Percentiles rank a stretch among this genome's conserved stretches.
phyloP scores from a whole-genome alignment of 2,113 vertebrate species.

The Ctenomys sociabilis region DNA sequence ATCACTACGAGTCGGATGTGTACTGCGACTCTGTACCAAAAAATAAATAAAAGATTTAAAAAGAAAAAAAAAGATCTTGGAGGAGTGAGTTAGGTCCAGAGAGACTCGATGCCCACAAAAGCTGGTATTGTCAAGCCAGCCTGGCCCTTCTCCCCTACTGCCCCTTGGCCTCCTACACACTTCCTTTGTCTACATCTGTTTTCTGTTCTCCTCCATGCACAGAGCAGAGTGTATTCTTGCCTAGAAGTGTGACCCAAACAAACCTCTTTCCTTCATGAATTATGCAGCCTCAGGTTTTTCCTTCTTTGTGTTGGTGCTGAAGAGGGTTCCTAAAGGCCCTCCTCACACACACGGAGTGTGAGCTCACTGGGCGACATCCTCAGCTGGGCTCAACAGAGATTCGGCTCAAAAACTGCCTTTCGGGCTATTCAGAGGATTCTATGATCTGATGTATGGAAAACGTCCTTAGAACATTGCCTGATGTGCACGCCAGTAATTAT shows the following conservation, averaged over 20 bases:
- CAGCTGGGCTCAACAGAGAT: too few relatives aligned
- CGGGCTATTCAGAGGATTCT: neutral
- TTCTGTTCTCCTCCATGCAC: neutral
- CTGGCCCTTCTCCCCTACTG: neutral
- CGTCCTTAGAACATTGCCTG: neutral
- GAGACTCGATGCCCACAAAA: neutral
- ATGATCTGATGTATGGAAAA: neutral
- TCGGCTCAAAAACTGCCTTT: neutral
- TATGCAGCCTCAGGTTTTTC: neutral
- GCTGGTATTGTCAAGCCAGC: neutral
- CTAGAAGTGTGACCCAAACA: neutral
- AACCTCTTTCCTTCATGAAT: neutral
- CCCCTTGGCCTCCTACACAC: neutral
- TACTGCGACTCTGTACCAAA: too few relatives aligned
- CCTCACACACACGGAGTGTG: too few relatives aligned
- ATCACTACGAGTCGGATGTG: too few relatives aligned
- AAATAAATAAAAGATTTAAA: too few relatives aligned
- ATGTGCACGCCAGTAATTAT: neutral
- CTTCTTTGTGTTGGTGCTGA: neutral
- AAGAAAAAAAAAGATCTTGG: neutral
- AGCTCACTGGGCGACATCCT: neutral
- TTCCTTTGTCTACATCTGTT: neutral
- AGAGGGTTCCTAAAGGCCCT: neutral
- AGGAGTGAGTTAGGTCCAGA: neutral
- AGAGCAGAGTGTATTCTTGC: neutral